phyloP scores from a whole-genome alignment of 2,797 vertebrate genomes.

The Myotis myotis region DNA sequence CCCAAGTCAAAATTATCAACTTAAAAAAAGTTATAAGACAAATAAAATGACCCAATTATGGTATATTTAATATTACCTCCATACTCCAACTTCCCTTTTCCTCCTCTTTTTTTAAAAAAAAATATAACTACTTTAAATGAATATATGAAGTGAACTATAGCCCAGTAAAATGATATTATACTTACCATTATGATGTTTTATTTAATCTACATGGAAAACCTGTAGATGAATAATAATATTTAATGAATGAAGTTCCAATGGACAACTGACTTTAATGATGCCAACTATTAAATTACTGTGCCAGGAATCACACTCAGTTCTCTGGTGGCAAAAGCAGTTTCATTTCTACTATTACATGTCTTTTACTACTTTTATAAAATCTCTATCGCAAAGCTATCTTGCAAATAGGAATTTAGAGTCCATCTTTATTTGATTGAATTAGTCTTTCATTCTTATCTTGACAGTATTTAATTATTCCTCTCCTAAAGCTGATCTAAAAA shows the following conservation, averaged over 20 bases:
- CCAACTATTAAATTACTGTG: not conserved
- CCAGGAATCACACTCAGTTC: not conserved
- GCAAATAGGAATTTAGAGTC: not conserved
- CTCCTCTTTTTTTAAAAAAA: not conserved
- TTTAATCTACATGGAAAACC: not conserved
- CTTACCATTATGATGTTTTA: not conserved
- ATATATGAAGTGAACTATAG: not conserved
- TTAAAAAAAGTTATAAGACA: not conserved
- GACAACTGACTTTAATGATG: not conserved
- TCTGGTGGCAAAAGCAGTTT: not conserved
- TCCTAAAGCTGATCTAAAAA: not conserved
- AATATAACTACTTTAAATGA: not conserved
- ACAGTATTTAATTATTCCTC: not conserved
- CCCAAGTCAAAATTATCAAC: not conserved
- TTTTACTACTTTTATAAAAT: not conserved
- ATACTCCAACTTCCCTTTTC: not conserved
- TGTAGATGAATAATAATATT: not conserved
- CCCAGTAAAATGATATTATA: not conserved
- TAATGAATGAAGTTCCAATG: not conserved
- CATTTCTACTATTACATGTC: not conserved
- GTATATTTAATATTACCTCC: not conserved
- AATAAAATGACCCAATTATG: not conserved
- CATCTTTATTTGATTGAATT: not conserved
- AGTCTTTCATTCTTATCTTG: not conserved
- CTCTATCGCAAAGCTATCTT: not conserved